phyloP scores from a whole-genome alignment of 2,888 invertebrate genomes.

The Sphaerophoria taeniata region DNA sequence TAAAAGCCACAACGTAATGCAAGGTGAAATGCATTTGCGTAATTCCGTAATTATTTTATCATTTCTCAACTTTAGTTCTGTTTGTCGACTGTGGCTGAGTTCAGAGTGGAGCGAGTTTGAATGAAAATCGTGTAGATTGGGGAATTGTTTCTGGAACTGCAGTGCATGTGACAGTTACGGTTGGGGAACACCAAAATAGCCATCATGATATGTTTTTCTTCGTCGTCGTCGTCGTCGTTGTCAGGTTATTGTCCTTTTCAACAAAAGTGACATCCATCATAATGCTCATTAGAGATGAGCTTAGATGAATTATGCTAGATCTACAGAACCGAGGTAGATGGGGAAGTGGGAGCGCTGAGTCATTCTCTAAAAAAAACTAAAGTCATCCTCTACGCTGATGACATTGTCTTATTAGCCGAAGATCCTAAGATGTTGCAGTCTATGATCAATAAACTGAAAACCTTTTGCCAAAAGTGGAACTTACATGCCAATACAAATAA shows the following conservation, averaged over 20 bases:
- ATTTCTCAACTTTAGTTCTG: conserved; percentile 65
- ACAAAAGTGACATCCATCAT: conserved; percentile 32
- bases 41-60: conserved; percentile 71
- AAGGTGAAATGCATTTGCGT: conserved; percentile 71
- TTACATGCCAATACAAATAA: too few species aligned
- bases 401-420: too few species aligned
- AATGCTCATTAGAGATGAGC: neutral
- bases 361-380: too few species aligned
- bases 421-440: too few species aligned
- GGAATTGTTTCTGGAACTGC: neutral
- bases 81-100: conserved; percentile 15
- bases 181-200: neutral
- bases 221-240: neutral
- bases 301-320: too few species aligned
- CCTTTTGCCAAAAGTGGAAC: too few species aligned
- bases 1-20: conserved; percentile 66
- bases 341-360: too few species aligned
- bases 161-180: neutral
- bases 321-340: too few species aligned
- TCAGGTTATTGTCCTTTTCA: conserved; percentile 37
- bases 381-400: too few species aligned
- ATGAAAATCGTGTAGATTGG: conserved; percentile 1
- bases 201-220: neutral
- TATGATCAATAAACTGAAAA: too few species aligned
- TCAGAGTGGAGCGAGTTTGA: conserved; percentile 3